phyloP scores from a whole-genome alignment of 2,888 invertebrate species.

The Craniophora ligustri region DNA sequence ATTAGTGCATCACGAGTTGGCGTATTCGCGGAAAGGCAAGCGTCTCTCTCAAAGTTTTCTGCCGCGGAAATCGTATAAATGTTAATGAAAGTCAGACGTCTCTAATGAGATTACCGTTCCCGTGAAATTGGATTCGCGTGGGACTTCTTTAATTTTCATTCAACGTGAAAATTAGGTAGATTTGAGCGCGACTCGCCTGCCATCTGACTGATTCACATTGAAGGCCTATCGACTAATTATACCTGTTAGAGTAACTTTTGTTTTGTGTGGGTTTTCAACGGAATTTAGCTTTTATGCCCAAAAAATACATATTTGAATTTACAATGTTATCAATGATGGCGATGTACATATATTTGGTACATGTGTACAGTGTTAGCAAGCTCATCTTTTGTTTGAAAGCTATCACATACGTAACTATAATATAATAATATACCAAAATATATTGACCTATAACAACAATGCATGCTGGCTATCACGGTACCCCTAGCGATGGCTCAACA shows the following conservation, averaged over 20 bases:
- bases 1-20: conserved; percentile 78
- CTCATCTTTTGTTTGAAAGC: too few relatives aligned
- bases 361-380: too few relatives aligned
- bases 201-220: conserved; percentile 63
- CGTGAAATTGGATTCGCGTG: conserved; percentile 85
- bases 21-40: conserved; percentile 59
- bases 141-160: conserved; percentile 86
- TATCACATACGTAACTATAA: too few relatives aligned
- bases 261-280: conserved; percentile 10
- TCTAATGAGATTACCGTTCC: conserved; percentile 86
- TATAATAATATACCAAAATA: too few relatives aligned
- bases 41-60: conserved; percentile 75
- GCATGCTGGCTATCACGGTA: too few relatives aligned
- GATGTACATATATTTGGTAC: too few relatives aligned
- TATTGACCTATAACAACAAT: too few relatives aligned
- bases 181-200: conserved; percentile 62
- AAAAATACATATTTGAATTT: conserved; percentile 10
- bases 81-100: conserved; percentile 86
- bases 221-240: conserved; percentile 51
- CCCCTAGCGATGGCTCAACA: too few relatives aligned
- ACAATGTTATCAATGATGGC: too few relatives aligned
- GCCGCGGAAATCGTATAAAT: conserved; percentile 83
- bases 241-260: conserved; percentile 30
- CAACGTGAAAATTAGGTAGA: conserved; percentile 81
- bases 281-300: conserved; percentile 8